A percentile compares a stretch with the other conserved stretches of the same genome.
Evolutionary conservation across 1,140 invertebrate species (phyloP).

Genomic region (Melipona quadrifasciata): DNA sequence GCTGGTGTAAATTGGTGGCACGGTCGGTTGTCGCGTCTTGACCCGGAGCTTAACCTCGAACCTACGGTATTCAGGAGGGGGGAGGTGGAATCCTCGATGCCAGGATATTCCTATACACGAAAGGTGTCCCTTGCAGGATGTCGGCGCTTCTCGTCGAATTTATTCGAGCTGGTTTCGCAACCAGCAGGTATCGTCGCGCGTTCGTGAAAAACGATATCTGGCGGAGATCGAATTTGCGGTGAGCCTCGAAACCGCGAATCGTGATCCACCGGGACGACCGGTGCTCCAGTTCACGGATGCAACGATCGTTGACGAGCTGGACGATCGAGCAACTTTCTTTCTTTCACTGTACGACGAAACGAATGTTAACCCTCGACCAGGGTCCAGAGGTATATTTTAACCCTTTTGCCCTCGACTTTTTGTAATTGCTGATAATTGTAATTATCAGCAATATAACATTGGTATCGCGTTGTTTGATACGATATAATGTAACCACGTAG

Average conservation of each 20-base stretch:
- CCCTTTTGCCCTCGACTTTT: too few species aligned
- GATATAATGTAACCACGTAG: too few species aligned
- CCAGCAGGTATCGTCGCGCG: background rate
- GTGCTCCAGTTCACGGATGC: constrained; percentile 42
- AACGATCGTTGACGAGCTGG: constrained; percentile 6
- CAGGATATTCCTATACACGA: background rate
- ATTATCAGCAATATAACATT: too few species aligned
- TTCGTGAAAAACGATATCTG: constrained; percentile 59
- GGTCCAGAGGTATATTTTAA: too few species aligned
- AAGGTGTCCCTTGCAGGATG: constrained; percentile 15
- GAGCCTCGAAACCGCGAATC: constrained; percentile 59
- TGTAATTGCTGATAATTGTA: too few species aligned
- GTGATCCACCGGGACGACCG: constrained; percentile 26
- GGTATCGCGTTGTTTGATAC: too few species aligned
- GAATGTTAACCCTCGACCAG: too few species aligned
- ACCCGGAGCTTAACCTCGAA: background rate
- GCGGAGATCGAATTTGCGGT: constrained; percentile 60
- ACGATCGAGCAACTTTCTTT: background rate
- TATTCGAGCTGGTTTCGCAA: constrained; percentile 25
- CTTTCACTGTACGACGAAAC: too few species aligned
- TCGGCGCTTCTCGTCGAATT: constrained; percentile 18
- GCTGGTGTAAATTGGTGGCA: background rate
- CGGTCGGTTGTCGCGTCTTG: background rate
- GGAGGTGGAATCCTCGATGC: background rate
- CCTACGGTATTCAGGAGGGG: background rate